Evolutionary conservation across 2,888 invertebrate species (phyloP).

Genomic region (Hoplodrina ambigua): DNA sequence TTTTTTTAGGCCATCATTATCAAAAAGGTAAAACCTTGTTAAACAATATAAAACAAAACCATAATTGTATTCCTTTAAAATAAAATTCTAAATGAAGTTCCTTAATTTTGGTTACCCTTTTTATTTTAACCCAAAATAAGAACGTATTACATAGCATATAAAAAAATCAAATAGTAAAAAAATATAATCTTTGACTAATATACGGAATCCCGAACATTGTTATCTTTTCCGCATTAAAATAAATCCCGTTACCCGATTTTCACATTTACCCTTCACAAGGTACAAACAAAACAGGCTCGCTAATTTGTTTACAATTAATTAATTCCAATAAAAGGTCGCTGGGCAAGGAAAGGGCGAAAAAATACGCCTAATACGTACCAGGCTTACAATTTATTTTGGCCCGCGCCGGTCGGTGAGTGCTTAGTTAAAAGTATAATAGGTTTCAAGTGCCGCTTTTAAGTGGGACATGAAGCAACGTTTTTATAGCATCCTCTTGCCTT

Average conservation of each 20-base stretch:
- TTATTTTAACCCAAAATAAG: conserved; percentile 18
- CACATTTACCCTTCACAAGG: conserved; percentile 40
- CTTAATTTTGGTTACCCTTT: conserved; percentile 15
- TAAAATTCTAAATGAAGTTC: conserved; percentile 20
- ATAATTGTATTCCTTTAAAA: conserved; percentile 7
- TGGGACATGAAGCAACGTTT: conserved; percentile 75
- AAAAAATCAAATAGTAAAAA: not conserved
- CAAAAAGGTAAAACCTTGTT: not conserved
- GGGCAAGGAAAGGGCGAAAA: conserved; percentile 60
- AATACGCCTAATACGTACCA: conserved; percentile 71
- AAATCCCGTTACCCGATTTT: conserved; percentile 53
- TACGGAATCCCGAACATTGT: conserved; percentile 54
- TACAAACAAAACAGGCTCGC: conserved; percentile 65
- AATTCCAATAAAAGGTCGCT: conserved; percentile 65
- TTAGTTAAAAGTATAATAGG: conserved; percentile 84
- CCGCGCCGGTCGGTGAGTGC: conserved; percentile 66
- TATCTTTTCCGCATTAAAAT: conserved; percentile 65
- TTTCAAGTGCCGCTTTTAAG: conserved; percentile 81
- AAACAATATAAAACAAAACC: not conserved
- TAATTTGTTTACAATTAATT: conserved; percentile 80
- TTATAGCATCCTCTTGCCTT: conserved; percentile 72
- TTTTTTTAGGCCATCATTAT: not conserved
- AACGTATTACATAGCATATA: not conserved
- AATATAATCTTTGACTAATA: conserved; percentile 27
- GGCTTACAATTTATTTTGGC: conserved; percentile 73